phyloP scores from a whole-genome alignment of 2,888 invertebrate genomes.

The Pogonocherus hispidulus region DNA sequence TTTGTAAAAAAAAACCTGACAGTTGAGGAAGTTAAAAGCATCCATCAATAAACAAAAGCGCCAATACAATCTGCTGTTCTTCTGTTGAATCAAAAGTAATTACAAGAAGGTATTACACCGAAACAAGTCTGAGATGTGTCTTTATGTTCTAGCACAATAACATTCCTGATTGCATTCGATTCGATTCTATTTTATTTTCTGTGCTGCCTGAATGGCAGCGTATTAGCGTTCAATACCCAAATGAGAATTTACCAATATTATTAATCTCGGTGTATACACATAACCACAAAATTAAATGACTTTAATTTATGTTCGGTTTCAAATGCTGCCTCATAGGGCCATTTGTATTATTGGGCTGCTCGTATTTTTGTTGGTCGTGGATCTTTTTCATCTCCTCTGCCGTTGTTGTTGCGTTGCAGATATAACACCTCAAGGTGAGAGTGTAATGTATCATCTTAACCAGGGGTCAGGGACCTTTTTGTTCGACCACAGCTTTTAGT shows the following conservation, averaged over 20 bases:
- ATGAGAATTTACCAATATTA: slow-evolving; percentile 33
- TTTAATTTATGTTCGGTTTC: slow-evolving; percentile 45
- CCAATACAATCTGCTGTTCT: too few species aligned
- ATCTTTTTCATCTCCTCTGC: slow-evolving; percentile 34
- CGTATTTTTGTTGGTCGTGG: slow-evolving; percentile 24
- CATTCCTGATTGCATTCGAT: slow-evolving; percentile 6
- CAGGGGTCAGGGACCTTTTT: slow-evolving; percentile 47
- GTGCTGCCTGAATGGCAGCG: neutral
- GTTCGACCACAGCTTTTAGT: slow-evolving; percentile 24
- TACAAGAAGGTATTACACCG: neutral
- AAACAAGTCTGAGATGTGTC: neutral
- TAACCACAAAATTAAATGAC: slow-evolving; percentile 41
- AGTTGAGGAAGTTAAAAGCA: too few species aligned
- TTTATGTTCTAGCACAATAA: neutral
- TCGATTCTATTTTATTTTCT: neutral
- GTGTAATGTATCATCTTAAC: slow-evolving; percentile 47
- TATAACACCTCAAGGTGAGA: slow-evolving; percentile 50
- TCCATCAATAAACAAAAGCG: too few species aligned
- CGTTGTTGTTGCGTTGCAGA: slow-evolving; percentile 46
- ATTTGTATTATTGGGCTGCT: slow-evolving; percentile 39
- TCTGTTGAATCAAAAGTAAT: too few species aligned
- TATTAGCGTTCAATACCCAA: slow-evolving; percentile 13
- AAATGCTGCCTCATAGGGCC: slow-evolving; percentile 41
- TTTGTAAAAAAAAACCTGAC: too few species aligned
- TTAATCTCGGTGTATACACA: slow-evolving; percentile 40